Conservation (phyloP, 2,113 vertebrate genomes). For the Motacilla alba region DNA sequence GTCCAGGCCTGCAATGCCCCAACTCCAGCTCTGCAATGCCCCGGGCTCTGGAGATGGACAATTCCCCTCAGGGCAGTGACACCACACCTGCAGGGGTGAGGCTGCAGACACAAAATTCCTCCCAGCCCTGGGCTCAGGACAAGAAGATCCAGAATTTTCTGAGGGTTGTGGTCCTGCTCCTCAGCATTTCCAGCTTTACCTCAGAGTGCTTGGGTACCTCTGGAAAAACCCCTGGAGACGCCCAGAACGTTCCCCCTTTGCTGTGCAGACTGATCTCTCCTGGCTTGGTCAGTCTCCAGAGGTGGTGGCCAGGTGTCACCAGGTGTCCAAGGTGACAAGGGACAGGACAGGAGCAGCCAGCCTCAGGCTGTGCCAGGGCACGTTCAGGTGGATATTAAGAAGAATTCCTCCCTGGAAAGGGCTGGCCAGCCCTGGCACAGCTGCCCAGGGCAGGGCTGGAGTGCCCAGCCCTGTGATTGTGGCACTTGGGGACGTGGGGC, state of each 20-base stretch:
- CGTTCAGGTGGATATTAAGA: neutral
- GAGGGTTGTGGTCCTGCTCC: neutral
- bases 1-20: too few relatives aligned
- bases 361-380: neutral
- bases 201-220: too few relatives aligned
- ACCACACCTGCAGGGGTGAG: neutral
- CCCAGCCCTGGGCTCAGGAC: neutral
- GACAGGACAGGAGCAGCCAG: too few relatives aligned
- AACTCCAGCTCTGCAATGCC: too few relatives aligned
- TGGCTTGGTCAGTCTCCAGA: rapidly evolving
- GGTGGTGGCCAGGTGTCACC: neutral
- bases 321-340: neutral
- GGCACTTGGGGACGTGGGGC: neutral
- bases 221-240: neutral
- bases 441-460: neutral
- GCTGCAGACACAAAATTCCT: neutral
- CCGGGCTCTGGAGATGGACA: neutral
- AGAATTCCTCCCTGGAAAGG: too few relatives aligned
- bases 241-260: too few relatives aligned
- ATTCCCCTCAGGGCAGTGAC: neutral
- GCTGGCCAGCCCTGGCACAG: neutral
- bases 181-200: neutral
- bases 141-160: neutral
- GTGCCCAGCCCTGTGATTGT: neutral
- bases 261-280: neutral